Base-by-base conservation (phyloP, 2,797 vertebrate species). In the Anabacerthia variegaticeps region DNA sequence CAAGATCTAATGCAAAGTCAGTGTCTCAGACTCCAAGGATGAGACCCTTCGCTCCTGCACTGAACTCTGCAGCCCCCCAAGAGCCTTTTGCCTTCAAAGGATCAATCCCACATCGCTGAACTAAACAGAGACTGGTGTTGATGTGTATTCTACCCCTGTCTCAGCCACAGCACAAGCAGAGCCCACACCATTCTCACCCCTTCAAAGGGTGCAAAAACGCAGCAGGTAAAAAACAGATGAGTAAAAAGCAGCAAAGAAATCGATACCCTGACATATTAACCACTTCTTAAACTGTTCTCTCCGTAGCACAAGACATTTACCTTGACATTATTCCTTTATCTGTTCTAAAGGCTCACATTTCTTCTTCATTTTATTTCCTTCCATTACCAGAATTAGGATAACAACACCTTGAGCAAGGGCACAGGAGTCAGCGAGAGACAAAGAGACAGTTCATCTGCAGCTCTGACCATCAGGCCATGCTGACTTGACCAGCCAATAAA, bases 31-130 rank as follows among this genome's bases (percentile, higher is more conserved):
- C 14, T 37, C 51, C 62, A 34, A 14, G 39, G 15, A 10, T 8
- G 32, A 32, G 54, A n/a, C 9, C 5, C n/a, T 41, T 22, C 1
- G 6, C 26, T 79, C 34, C 46, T 8, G 14, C 52, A 3, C 41
- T 6, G 20, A 54, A 32, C 34, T 28, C 12, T 4, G 46, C 67
- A 68, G 48, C 34, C 41, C 48, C 65, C 2, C 3, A 26, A 58
- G 69, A 83, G 39, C 15, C 1, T 15, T 27, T 27, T 30, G 75
- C 48, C 61, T 61, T 65, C 65, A 7, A 34, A 27, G 4, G 37
- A 51, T 39, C 27, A 7, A 36, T 15, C 59, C 74, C 58, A 37
- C 37, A 3, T 0, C 0, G 1, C 20, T 5, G 26, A 6, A 1
- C 36, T 59, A 16, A 52, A 5, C 2, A 28, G 6, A 41, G 39